Conservation (phyloP, 2,888 invertebrate genomes). For the Eristalis intricaria region DNA sequence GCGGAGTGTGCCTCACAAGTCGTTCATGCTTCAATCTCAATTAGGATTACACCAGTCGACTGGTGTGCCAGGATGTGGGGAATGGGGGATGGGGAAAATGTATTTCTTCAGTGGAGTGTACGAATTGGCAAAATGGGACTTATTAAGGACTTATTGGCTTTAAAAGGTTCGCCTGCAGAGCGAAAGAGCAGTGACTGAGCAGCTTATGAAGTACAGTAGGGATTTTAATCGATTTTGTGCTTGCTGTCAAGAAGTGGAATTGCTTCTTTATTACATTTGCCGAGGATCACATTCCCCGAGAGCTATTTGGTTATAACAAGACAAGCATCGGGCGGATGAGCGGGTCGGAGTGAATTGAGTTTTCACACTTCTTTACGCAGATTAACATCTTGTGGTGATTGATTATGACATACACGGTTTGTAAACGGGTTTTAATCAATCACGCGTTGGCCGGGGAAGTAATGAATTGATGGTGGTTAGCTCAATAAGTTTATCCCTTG, state of each 20-base stretch:
- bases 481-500: too few relatives aligned
- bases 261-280: not conserved
- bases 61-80: not conserved
- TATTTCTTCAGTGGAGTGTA: constrained; percentile 21
- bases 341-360: not conserved
- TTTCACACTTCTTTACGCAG: not conserved
- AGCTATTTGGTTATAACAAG: not conserved
- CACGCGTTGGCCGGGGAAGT: not conserved
- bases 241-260: not conserved
- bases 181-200: not conserved
- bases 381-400: not conserved
- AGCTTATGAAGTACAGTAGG: not conserved
- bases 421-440: not conserved
- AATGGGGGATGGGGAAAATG: not conserved
- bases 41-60: constrained; percentile 45
- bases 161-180: not conserved
- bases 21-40: constrained; percentile 38
- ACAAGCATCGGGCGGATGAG: not conserved
- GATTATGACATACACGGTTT: not conserved
- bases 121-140: constrained; percentile 5
- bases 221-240: not conserved
- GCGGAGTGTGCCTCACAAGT: constrained; percentile 27
- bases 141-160: not conserved
- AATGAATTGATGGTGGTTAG: too few relatives aligned
- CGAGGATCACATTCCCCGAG: not conserved